These are phyloP conservation scores for Peromyscus leucopus DNA, from an alignment of 2,113 vertebrate genomes.

Conservation along the genomic window DNA sequence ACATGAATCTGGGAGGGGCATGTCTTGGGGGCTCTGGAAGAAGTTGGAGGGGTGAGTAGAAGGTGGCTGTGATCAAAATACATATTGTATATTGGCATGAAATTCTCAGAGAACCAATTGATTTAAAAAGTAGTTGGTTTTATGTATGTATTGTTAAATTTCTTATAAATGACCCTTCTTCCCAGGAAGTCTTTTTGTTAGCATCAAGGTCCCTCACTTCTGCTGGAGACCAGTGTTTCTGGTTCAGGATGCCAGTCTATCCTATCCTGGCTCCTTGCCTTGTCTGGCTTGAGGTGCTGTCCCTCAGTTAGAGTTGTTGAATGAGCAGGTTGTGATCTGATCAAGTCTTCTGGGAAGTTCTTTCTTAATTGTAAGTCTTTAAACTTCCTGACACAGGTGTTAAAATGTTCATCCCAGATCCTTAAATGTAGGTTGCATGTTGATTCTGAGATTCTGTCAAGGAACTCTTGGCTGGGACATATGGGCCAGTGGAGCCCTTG, in stretches of 20 bases:
- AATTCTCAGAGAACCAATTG: neutral
- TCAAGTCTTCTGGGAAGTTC: neutral
- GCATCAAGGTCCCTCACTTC: neutral
- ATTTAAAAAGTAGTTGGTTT: neutral
- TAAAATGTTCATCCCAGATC: neutral
- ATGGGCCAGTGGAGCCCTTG: neutral
- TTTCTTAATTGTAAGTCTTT: neutral
- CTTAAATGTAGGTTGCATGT: neutral
- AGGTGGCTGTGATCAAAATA: neutral
- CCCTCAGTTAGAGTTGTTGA: neutral
- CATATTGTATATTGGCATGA: no score
- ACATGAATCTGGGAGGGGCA: neutral
- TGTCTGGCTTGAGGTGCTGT: neutral
- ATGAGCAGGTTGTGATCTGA: no score
- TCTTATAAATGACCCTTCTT: neutral
- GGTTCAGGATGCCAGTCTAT: neutral
- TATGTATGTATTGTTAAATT: neutral
- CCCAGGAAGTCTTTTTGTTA: neutral
- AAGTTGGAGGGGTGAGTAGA: neutral
- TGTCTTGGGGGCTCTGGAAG: neutral
- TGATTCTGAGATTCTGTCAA: neutral
- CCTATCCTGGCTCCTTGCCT: neutral
- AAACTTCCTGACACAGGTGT: neutral
- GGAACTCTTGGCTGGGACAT: neutral
- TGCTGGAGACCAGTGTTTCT: rapidly evolving